Evolutionary conservation across 2,888 invertebrate genomes (phyloP).

Genomic region (Melieria picta): DNA sequence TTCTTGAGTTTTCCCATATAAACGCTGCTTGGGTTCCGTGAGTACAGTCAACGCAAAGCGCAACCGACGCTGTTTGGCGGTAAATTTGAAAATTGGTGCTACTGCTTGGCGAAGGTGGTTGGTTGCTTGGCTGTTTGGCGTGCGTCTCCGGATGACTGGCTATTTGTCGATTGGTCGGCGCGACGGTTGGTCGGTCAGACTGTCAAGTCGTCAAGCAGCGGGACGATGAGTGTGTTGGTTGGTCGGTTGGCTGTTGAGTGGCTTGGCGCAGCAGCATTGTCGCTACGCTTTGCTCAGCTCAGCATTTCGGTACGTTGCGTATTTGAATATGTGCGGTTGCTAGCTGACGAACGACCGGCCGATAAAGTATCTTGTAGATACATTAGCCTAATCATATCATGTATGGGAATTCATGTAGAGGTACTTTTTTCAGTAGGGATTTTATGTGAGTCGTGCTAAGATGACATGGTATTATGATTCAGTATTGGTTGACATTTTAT

Average conservation of each 20-base stretch:
- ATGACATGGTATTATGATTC: too few relatives aligned
- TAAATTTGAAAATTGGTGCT: constrained; percentile 63
- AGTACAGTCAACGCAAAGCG: constrained; percentile 57
- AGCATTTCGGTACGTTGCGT: too few relatives aligned
- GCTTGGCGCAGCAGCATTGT: not conserved
- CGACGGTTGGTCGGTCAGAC: constrained; percentile 17
- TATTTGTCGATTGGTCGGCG: constrained; percentile 18
- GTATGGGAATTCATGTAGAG: too few relatives aligned
- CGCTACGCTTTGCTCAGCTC: too few relatives aligned
- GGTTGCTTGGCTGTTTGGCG: constrained; percentile 17
- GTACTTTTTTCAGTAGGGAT: too few relatives aligned
- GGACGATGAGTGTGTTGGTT: constrained; percentile 25
- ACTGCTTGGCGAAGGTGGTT: constrained; percentile 31
- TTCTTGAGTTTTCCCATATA: constrained; percentile 72
- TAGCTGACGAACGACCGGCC: too few relatives aligned
- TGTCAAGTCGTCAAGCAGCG: constrained; percentile 9
- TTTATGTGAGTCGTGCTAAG: too few relatives aligned
- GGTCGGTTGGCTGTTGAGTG: constrained; percentile 15
- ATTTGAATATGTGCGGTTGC: too few relatives aligned
- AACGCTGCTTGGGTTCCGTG: constrained; percentile 65
- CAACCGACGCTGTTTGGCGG: constrained; percentile 61
- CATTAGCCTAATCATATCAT: too few relatives aligned
- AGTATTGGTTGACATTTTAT: too few relatives aligned
- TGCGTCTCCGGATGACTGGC: constrained; percentile 18
- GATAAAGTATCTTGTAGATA: too few relatives aligned